Conservation (phyloP, 2,797 vertebrate genomes). For the Fistularia commersonii region DNA sequence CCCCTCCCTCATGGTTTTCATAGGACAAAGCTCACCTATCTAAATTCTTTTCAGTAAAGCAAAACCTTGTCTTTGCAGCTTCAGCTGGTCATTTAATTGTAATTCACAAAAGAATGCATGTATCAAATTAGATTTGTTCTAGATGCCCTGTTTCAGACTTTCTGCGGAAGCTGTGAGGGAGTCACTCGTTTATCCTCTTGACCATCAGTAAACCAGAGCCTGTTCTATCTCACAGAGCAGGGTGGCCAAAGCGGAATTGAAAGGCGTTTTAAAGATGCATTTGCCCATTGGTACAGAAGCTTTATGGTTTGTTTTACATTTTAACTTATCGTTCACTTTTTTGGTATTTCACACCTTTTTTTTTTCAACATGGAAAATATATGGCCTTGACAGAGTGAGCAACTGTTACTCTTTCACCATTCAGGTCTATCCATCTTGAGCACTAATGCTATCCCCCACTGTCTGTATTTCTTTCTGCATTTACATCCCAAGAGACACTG, state of each 20-base stretch:
- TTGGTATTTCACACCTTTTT: background rate
- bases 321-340: background rate
- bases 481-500: slow-evolving; percentile 28
- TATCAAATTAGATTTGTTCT: no score
- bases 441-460: background rate
- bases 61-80: slow-evolving; percentile 7
- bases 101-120: background rate
- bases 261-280: slow-evolving; percentile 15
- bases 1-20: background rate
- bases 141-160: slow-evolving; percentile 19
- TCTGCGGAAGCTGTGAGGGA: slow-evolving; percentile 30
- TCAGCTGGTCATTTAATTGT: slow-evolving; percentile 1
- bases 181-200: slow-evolving; percentile 34
- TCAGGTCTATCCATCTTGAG: background rate
- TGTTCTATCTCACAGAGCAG: slow-evolving; percentile 12
- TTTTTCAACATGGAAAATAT: background rate
- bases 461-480: slow-evolving; percentile 6
- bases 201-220: slow-evolving; percentile 27
- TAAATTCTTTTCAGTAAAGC: slow-evolving; percentile 4
- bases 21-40: background rate
- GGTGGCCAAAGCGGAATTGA: slow-evolving; percentile 12
- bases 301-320: slow-evolving; percentile 11
- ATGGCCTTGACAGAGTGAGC: background rate
- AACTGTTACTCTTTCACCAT: background rate
- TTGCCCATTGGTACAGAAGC: slow-evolving; percentile 12